Evolutionary conservation across 2,797 vertebrate species (phyloP), one percentile per base, ranked within the genome.

Genomic region (Netta rufina): DNA sequence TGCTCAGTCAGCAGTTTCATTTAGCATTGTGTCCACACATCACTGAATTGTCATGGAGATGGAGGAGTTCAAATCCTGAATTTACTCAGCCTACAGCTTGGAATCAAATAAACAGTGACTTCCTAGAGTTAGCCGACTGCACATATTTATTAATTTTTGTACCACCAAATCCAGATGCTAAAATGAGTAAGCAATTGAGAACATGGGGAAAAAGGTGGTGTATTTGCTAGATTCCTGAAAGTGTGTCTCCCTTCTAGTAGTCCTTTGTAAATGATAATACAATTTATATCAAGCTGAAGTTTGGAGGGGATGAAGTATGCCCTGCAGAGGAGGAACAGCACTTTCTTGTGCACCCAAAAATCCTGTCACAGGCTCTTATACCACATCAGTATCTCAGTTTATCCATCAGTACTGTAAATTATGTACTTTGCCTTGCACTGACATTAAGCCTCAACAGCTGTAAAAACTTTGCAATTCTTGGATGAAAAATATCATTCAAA

Each of bases 401-500:
- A 84, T 70, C 87, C 75, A 90, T 71, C 86, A 87, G 33, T 4
- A 36, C 49, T 74, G 53, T 71, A 82, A 89, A 92, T 90, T 67
- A 87, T 39, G 80, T 82, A 71, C 83, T 82, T 73, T 87, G 90
- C 75, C 92, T 90, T 66, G 69, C 61, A 85, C 75, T 93, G 72
- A 78, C 90, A 93, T 85, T 89, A 92, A 95, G 49, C 54, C 66
- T 78, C 69, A 84, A 64, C 32, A 93, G 78, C 77, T 85, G 41
- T 41, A 84, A 89, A 92, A 96, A 94, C 87, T 92, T 95, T 89
- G 75, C 58, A 75, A 75, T 2, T 22, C 75, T 93, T 81, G 84
- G 90, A 93, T 92, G 81, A 89, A 92, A 93, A 94, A 36, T 58
- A 85, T 84, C 65, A 90, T 90, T 86, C 72, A 38, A 92, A 94